phyloP scores from a whole-genome alignment of 2,888 invertebrate species.

The Cheilosia urbana region DNA sequence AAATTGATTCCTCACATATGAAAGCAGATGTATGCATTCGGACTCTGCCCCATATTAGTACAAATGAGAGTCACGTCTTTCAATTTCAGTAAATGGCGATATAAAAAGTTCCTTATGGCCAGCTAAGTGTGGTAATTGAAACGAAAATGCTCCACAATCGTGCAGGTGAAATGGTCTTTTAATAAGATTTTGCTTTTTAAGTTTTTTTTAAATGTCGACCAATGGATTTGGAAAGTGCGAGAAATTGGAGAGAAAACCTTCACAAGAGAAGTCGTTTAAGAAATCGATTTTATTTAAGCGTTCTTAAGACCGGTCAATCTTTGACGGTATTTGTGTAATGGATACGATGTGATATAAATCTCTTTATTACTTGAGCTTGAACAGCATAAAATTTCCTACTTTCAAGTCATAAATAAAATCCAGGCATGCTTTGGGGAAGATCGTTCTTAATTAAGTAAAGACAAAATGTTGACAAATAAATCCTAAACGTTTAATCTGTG shows the following conservation, averaged over 20 bases:
- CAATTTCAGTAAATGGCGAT: constrained; percentile 54
- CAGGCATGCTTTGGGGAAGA: no score
- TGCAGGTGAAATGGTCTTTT: constrained; percentile 23
- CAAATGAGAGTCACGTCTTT: constrained; percentile 66
- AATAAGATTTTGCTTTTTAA: background rate
- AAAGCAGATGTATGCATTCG: background rate
- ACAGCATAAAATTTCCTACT: no score
- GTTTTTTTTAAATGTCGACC: background rate
- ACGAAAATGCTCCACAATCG: background rate
- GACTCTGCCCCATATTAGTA: background rate
- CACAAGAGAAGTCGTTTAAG: no score
- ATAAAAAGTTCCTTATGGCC: constrained; percentile 27
- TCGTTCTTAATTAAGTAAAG: no score
- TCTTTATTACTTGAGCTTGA: no score
- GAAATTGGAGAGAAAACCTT: background rate
- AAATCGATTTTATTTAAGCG: no score
- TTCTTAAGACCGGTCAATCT: no score
- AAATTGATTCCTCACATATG: constrained; percentile 39
- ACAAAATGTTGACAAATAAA: no score
- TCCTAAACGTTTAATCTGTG: no score
- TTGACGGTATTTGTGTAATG: no score
- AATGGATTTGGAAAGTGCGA: background rate
- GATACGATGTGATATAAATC: no score
- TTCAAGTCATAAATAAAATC: no score
- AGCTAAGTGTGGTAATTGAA: constrained; percentile 9